phyloP scores from a whole-genome alignment of 2,797 vertebrate species.

The Phrynocephalus guinanensis region DNA sequence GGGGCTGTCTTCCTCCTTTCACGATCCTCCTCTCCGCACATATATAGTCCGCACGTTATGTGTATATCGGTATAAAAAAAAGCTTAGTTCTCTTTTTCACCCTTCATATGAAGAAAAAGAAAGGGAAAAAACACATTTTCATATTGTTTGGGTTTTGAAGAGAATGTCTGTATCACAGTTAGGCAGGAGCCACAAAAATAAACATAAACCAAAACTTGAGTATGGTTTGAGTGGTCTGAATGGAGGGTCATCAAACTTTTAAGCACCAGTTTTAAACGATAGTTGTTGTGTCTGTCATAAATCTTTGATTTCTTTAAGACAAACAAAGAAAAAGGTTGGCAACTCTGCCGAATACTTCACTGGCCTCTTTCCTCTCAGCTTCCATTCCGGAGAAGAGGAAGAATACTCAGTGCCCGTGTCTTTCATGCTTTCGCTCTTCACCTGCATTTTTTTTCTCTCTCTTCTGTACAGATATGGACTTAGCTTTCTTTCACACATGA shows the following conservation, averaged over 20 bases:
- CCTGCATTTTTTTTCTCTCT: slow-evolving; percentile 49
- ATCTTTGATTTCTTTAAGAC: slow-evolving; percentile 62
- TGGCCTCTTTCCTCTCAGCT: slow-evolving; percentile 53
- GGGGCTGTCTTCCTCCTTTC: slow-evolving; percentile 63
- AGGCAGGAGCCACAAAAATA: slow-evolving; percentile 70
- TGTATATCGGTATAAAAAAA: slow-evolving; percentile 64
- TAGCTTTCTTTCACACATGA: slow-evolving; percentile 69
- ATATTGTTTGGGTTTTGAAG: slow-evolving; percentile 46
- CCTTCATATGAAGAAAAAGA: slow-evolving; percentile 63
- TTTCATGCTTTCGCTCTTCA: slow-evolving; percentile 62
- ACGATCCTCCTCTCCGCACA: slow-evolving; percentile 46
- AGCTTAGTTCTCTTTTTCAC: slow-evolving; percentile 67
- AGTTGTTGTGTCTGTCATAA: slow-evolving; percentile 56
- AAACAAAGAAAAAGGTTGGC: slow-evolving; percentile 38
- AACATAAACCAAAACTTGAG: slow-evolving; percentile 74
- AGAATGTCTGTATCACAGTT: slow-evolving; percentile 63
- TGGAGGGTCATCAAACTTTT: slow-evolving; percentile 72
- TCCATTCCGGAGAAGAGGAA: slow-evolving; percentile 61
- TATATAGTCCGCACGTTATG: slow-evolving; percentile 53
- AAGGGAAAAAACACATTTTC: slow-evolving; percentile 60
- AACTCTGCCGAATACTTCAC: slow-evolving; percentile 57
- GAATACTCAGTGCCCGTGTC: slow-evolving; percentile 55
- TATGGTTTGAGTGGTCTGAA: slow-evolving; percentile 77
- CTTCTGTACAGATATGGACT: slow-evolving; percentile 59
- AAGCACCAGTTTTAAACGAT: slow-evolving; percentile 81